phyloP scores from a whole-genome alignment of 1,140 invertebrate genomes.

The Chrysoperla carnea region DNA sequence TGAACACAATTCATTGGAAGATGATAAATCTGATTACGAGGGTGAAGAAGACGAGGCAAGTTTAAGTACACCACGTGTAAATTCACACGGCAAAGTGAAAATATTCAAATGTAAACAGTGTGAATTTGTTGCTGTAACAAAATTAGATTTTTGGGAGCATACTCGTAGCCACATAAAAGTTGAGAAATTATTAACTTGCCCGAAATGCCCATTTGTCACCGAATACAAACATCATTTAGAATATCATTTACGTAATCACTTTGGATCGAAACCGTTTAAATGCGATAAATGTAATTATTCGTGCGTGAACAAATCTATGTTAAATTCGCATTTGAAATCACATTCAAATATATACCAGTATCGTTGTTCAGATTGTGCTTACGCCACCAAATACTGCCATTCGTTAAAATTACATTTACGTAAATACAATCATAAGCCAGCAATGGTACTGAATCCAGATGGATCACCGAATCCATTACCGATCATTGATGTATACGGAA shows the following conservation, averaged over 20 bases:
- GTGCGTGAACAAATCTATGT: constrained; percentile 99
- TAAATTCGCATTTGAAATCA: constrained; percentile 96
- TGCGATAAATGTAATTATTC: constrained; percentile 82
- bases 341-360: constrained; percentile 96
- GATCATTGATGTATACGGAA: constrained; percentile 82
- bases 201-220: constrained; percentile 90
- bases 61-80: constrained; percentile 48
- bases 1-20: constrained; percentile 7
- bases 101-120: constrained; percentile 89
- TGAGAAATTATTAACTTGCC: constrained; percentile 82
- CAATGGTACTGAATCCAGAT: constrained; percentile 71
- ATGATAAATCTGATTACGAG: constrained; percentile 14
- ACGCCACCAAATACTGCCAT: constrained; percentile 97
- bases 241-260: constrained; percentile 92
- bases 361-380: constrained; percentile 85
- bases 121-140: constrained; percentile 63
- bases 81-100: constrained; percentile 71
- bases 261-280: constrained; percentile 91
- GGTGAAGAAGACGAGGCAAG: constrained; percentile 40
- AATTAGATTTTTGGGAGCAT: constrained; percentile 89
- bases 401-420: constrained; percentile 88
- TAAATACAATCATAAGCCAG: constrained; percentile 79
- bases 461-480: constrained; percentile 71
- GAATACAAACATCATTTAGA: constrained; percentile 98
- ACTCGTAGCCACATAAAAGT: constrained; percentile 76